These are phyloP conservation scores for Platichthys stellatus DNA, from an alignment of 2,113 vertebrate species.

Conservation along the genomic window DNA sequence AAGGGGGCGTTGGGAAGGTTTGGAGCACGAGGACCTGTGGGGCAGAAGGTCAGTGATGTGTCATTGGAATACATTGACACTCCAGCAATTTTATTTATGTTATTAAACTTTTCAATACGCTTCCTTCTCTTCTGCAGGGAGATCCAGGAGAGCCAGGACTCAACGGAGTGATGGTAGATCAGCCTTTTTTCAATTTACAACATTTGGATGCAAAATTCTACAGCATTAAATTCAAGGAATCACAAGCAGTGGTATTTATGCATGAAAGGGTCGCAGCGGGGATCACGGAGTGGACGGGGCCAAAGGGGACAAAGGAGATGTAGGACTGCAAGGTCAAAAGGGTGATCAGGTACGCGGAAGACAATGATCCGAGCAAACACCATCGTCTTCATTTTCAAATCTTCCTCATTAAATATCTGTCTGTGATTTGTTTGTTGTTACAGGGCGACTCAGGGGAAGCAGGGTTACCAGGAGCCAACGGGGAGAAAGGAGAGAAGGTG, in stretches of 20 bases:
- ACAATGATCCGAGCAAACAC: not conserved
- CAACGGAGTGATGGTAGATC: slow-evolving; percentile 82
- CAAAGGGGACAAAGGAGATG: slow-evolving; percentile 87
- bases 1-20: slow-evolving; percentile 89
- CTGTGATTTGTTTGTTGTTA: not conserved
- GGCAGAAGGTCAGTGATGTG: slow-evolving; percentile 85
- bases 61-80: not conserved
- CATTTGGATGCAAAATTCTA: not conserved
- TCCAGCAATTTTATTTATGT: not conserved
- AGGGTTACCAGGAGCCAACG: slow-evolving; percentile 81
- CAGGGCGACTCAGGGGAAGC: slow-evolving; percentile 86
- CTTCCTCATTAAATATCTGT: not conserved
- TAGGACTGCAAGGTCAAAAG: slow-evolving; percentile 83
- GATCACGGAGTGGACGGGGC: slow-evolving; percentile 82
- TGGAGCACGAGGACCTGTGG: slow-evolving; percentile 86
- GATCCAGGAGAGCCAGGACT: slow-evolving; percentile 86
- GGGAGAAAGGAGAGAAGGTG: slow-evolving; percentile 88
- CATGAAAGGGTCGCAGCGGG: slow-evolving; percentile 84
- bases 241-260: not conserved
- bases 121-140: slow-evolving; percentile 76
- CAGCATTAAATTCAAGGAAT: not conserved
- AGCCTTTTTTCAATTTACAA: not conserved
- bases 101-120: not conserved
- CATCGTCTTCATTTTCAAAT: not conserved
- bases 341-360: slow-evolving; percentile 79